Evolutionary conservation across 2,888 invertebrate species (phyloP).

Genomic region (Criorhina ranunculi): DNA sequence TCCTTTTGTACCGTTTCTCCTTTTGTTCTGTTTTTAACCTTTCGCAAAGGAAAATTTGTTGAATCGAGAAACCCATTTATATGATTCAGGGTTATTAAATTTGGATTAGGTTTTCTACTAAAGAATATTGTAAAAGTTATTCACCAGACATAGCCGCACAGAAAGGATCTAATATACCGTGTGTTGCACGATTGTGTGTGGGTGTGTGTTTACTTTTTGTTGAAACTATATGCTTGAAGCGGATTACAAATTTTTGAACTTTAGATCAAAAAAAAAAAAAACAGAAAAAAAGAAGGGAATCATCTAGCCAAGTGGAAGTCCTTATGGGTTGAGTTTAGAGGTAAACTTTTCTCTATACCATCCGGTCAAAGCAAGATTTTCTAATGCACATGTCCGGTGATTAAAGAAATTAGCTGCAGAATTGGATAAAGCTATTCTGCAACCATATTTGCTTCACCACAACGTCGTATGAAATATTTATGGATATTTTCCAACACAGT

Average conservation of each 20-base stretch:
- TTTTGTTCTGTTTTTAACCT: slow-evolving; percentile 30
- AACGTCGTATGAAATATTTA: no score
- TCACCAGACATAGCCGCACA: slow-evolving; percentile 7
- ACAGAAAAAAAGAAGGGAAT: background rate
- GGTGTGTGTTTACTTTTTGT: background rate
- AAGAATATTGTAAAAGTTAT: slow-evolving; percentile 22
- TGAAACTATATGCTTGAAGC: background rate
- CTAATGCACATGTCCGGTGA: background rate
- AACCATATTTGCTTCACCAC: no score
- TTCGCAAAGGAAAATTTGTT: slow-evolving; percentile 15
- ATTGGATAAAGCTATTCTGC: no score
- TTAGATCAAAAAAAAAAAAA: background rate
- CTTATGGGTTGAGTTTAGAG: background rate
- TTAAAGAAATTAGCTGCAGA: background rate
- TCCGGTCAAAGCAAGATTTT: background rate
- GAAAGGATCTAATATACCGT: background rate
- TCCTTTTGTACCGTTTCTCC: slow-evolving; percentile 25
- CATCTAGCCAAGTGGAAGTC: background rate
- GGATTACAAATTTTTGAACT: background rate
- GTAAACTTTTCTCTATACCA: background rate
- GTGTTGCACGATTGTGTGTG: background rate
- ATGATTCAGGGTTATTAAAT: slow-evolving; percentile 43
- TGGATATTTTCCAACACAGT: no score
- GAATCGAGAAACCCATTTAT: slow-evolving; percentile 37
- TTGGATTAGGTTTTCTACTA: slow-evolving; percentile 27